These are phyloP conservation scores for Adelphocoris suturalis DNA, from an alignment of 2,888 invertebrate genomes.

Conservation along the genomic window DNA sequence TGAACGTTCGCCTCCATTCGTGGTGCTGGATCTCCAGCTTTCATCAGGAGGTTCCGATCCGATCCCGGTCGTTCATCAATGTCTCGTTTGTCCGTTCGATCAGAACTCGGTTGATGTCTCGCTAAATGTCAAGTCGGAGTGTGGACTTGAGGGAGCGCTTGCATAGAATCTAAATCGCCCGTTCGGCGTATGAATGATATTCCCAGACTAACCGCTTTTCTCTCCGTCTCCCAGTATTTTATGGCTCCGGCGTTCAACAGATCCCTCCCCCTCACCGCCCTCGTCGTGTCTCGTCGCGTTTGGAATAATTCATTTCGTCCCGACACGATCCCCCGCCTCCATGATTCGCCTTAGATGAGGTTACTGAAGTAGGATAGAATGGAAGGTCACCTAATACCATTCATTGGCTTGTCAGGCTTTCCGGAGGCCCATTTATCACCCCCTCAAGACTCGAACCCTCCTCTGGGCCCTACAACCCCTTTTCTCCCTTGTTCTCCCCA, in stretches of 20 bases:
- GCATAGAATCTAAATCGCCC: no score
- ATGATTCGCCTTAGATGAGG: conserved; percentile 21
- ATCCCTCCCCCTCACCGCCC: not conserved
- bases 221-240: conserved; percentile 14
- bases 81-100: not conserved
- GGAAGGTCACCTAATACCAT: conserved; percentile 50
- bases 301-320: conserved; percentile 16
- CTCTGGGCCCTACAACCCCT: not conserved
- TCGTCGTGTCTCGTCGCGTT: not conserved
- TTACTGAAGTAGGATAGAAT: conserved; percentile 15
- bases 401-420: conserved; percentile 44
- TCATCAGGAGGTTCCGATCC: not conserved
- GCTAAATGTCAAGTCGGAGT: not conserved
- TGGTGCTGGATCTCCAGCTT: no score
- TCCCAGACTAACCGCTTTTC: conserved; percentile 10
- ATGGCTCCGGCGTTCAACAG: conserved; percentile 12
- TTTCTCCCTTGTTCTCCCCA: conserved; percentile 22
- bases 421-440: conserved; percentile 19
- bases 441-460: not conserved
- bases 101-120: not conserved
- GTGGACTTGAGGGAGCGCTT: not conserved
- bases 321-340: not conserved
- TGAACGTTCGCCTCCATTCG: no score
- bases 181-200: not conserved
- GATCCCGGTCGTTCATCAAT: not conserved